Percentiles rank a stretch among this genome's conserved stretches.
Evolutionary conservation across 2,888 invertebrate genomes (phyloP).

Genomic region (Acrobasis suavella): DNA sequence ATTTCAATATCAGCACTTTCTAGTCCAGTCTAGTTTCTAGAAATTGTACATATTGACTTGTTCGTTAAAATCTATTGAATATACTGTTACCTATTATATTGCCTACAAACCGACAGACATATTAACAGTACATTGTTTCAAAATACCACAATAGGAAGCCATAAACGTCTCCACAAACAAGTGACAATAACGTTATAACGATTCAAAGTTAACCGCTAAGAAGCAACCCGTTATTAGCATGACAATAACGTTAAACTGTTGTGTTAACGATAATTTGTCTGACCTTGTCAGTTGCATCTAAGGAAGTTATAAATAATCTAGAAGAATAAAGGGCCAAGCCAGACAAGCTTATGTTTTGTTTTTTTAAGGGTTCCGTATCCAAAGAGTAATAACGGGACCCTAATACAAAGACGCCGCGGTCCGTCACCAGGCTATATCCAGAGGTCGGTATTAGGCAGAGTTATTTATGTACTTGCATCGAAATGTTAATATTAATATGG

Average conservation of each 20-base stretch:
- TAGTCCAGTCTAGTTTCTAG: neutral
- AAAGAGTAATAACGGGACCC: too few species aligned
- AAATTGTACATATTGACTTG: neutral
- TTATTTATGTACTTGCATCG: too few species aligned
- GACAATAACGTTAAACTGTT: conserved; percentile 9
- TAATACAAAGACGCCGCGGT: too few species aligned
- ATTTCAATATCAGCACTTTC: neutral
- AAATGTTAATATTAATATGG: too few species aligned
- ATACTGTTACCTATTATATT: neutral
- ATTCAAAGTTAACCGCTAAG: neutral
- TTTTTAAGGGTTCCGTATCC: too few species aligned
- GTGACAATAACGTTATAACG: conserved; percentile 6
- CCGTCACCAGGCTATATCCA: too few species aligned
- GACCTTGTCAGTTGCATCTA: conserved; percentile 3
- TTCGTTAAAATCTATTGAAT: too few species aligned
- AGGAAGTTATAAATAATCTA: neutral
- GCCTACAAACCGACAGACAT: neutral
- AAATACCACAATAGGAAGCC: neutral
- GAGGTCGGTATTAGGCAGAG: too few species aligned
- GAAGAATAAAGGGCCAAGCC: too few species aligned
- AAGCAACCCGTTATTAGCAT: conserved; percentile 10
- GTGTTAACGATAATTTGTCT: conserved; percentile 8
- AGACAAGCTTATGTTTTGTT: too few species aligned
- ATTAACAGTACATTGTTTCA: conserved; percentile 7
- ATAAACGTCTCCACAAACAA: conserved; percentile 1